Evolutionary conservation across 2,797 vertebrate species (phyloP), one percentile per base, ranked within the genome.

Genomic region (Ctenopoma kingsleyae): DNA sequence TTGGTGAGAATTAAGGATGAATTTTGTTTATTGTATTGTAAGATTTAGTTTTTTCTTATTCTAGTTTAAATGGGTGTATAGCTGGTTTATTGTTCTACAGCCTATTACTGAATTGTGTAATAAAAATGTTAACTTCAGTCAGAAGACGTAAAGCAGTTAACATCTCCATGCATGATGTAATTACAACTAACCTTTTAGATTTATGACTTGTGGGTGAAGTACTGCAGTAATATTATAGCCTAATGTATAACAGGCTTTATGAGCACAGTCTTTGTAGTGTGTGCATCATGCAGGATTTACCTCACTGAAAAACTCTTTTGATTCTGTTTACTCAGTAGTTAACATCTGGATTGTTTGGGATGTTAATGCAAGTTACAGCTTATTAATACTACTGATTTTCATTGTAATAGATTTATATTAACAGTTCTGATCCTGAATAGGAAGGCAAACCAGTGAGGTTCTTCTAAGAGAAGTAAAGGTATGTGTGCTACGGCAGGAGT

Each of bases 221-320:
- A 13, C 67, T 47, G 60, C 57, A 32, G 30, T 32, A 8, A 32
- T 32, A 32, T 32, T 32, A 32, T 32, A 32, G 30, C 30, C 30
- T 32, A 32, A 32, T 32, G 9, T 25, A 12, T 36, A 74, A 51
- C 53, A 60, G 10, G 10, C 53, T 72, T 17, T 53, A 20, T 22
- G 16, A 66, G 48, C 48, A 67, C 60, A 59, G 32, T 22, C 20
- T 32, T 25, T 52, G 20, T 13, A 35, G 46, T 51, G 17, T 43
- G 5, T 4, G 25, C 8, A 38, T 43, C 51, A 15, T 1, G 41
- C 17, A 22, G 8, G 11, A 25, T 53, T 49, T 32, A 40, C 22
- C n/a, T 23, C 6, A 25, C 23, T 55, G 4, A n/a, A 54, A 53
- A 25, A 20, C 13, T 40, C 5, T 6, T 30, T 30, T 6, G 25